phyloP scores from a whole-genome alignment of 2,888 invertebrate species.

The Stenchaetothrips biformis region DNA sequence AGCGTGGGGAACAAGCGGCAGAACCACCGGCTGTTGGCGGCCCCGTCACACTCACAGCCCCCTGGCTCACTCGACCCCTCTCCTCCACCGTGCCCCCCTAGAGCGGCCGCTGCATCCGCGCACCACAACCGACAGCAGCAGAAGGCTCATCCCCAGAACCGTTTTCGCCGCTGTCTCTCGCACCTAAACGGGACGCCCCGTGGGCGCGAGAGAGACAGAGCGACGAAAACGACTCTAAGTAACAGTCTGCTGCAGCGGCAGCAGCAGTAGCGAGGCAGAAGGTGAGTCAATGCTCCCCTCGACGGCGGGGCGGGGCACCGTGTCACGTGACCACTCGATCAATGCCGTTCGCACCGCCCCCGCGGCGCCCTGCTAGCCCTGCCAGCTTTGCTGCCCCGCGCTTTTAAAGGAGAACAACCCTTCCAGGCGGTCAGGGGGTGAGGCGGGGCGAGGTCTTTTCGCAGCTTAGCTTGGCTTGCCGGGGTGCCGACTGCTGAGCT shows the following conservation, averaged over 20 bases:
- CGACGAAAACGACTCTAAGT: background rate
- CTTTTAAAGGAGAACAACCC: conserved; percentile 31
- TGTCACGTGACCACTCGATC: conserved; percentile 19
- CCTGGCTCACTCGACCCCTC: too few relatives aligned
- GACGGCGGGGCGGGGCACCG: background rate
- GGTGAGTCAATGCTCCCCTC: background rate
- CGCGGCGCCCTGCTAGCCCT: background rate
- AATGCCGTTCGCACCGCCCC: background rate
- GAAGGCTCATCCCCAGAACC: too few relatives aligned
- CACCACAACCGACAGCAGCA: too few relatives aligned
- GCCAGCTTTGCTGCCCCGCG: background rate
- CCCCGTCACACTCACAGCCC: too few relatives aligned
- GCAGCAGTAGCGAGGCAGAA: background rate
- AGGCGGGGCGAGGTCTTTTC: conserved; percentile 18
- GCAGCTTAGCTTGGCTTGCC: too few relatives aligned
- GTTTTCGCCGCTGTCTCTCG: background rate
- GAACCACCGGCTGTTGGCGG: too few relatives aligned
- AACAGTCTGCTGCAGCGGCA: too few relatives aligned
- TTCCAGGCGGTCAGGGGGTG: conserved; percentile 26
- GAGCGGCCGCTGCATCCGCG: too few relatives aligned
- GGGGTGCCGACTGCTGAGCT: too few relatives aligned
- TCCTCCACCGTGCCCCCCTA: too few relatives aligned
- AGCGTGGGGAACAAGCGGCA: too few relatives aligned
- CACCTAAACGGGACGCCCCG: background rate
- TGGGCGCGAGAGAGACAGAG: background rate